Evolutionary conservation across 2,797 vertebrate genomes (phyloP).

Genomic region (Siniperca scherzeri): DNA sequence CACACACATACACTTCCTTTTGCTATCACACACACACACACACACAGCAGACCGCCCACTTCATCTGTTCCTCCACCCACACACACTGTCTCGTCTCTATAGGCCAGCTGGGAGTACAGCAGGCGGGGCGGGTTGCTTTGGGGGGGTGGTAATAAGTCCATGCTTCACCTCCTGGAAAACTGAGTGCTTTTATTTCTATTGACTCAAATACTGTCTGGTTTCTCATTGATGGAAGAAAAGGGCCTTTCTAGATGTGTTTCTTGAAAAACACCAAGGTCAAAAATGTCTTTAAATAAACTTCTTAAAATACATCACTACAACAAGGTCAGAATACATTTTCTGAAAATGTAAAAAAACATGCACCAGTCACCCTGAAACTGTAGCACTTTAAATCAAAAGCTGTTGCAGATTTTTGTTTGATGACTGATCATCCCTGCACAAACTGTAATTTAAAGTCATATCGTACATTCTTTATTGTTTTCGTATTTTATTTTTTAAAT

Average conservation of each 20-base stretch:
- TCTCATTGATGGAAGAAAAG: neutral
- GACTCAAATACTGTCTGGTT: neutral
- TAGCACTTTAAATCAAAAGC: slow-evolving; percentile 26
- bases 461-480: too few relatives aligned
- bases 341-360: slow-evolving; percentile 34
- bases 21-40: slow-evolving; percentile 24
- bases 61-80: slow-evolving; percentile 76
- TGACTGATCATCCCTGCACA: slow-evolving; percentile 4
- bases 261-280: slow-evolving; percentile 6
- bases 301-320: neutral
- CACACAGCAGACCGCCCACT: slow-evolving; percentile 49
- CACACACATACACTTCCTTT: slow-evolving; percentile 15
- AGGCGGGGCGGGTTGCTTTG: slow-evolving; percentile 57
- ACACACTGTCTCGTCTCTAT: slow-evolving; percentile 48
- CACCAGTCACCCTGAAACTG: neutral
- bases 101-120: slow-evolving; percentile 77
- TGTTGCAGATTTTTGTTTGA: slow-evolving; percentile 21
- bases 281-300: neutral
- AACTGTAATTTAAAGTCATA: too few relatives aligned
- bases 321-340: slow-evolving; percentile 6
- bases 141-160: slow-evolving; percentile 46
- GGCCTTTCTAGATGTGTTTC: neutral
- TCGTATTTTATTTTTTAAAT: too few relatives aligned
- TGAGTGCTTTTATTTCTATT: slow-evolving; percentile 29
- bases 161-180: slow-evolving; percentile 56